A percentile compares a stretch with the other conserved stretches of the same genome.
Evolutionary conservation across 2,113 vertebrate species (phyloP).

Genomic region (Lethenteron reissneri): DNA sequence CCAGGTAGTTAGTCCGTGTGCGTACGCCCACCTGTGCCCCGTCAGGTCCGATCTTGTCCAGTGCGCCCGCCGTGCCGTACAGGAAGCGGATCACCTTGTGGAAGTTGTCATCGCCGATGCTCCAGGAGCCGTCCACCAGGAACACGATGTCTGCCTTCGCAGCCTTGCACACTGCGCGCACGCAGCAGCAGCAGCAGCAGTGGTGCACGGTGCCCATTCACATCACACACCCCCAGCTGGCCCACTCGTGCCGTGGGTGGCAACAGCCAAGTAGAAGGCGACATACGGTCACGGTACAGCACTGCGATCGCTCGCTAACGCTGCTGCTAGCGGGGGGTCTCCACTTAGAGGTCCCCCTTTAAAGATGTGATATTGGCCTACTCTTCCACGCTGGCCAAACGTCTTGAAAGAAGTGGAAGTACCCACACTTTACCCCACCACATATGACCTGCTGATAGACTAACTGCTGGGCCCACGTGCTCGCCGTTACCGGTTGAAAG

Average conservation of each 20-base stretch:
- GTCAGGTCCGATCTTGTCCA: conserved; percentile 49
- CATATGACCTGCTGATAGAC: no score
- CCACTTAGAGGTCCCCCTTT: no score
- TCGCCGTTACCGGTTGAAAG: no score
- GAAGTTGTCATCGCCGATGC: conserved; percentile 91
- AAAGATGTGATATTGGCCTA: no score
- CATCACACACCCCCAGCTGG: neutral
- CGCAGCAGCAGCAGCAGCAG: conserved; percentile 7
- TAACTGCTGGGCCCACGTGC: no score
- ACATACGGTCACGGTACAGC: neutral
- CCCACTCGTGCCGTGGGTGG: neutral
- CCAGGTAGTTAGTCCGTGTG: no score
- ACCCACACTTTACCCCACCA: no score
- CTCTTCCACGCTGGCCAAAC: no score
- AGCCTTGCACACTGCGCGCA: conserved; percentile 59
- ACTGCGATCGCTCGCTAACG: neutral
- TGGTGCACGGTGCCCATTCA: conserved; percentile 5
- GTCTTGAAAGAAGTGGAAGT: no score
- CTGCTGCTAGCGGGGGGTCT: neutral
- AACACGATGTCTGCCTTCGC: conserved; percentile 95
- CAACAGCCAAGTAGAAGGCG: neutral
- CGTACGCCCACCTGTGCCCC: conserved; percentile 57
- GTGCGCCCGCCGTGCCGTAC: conserved; percentile 52
- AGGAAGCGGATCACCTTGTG: conserved; percentile 72
- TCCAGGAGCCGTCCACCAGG: conserved; percentile 90